Percentiles rank a stretch among this genome's conserved stretches.
These are phyloP conservation scores for Pristionchus maxplancki DNA, from an alignment of 2,888 invertebrate genomes.

Conservation along the genomic window DNA sequence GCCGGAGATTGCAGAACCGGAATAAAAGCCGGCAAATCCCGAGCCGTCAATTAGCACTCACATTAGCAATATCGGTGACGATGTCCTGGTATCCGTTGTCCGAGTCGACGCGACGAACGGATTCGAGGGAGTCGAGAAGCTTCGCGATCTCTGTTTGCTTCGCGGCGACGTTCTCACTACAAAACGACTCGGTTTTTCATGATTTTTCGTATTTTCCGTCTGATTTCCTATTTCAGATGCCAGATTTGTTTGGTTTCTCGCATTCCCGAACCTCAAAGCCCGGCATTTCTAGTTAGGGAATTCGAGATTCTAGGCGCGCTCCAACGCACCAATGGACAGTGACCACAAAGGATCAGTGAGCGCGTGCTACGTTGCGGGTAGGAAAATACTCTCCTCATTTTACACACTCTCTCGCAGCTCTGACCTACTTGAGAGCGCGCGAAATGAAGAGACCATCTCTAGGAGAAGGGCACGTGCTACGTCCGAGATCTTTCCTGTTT, in stretches of 20 bases:
- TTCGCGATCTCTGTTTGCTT: slow-evolving; percentile 79
- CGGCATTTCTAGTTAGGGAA: not conserved
- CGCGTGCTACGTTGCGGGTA: not conserved
- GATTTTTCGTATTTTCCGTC: no score
- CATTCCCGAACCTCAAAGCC: slow-evolving; percentile 13
- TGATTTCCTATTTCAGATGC: no score
- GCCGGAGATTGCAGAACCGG: not conserved
- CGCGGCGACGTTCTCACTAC: slow-evolving; percentile 80
- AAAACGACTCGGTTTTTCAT: no score
- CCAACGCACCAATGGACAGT: not conserved
- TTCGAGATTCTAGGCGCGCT: not conserved
- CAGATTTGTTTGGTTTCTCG: not conserved
- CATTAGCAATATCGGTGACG: slow-evolving; percentile 85
- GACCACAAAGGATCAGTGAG: not conserved
- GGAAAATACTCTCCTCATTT: no score
- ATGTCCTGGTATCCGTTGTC: slow-evolving; percentile 86
- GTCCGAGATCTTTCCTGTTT: not conserved
- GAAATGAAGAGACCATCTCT: no score
- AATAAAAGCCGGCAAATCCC: not conserved
- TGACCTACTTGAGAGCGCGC: no score
- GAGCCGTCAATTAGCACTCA: slow-evolving; percentile 57
- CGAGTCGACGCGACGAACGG: slow-evolving; percentile 84
- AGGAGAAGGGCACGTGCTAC: not conserved
- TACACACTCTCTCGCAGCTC: no score
- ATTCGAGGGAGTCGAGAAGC: slow-evolving; percentile 82